A percentile compares a stretch with the other conserved stretches of the same genome.
These are phyloP conservation scores for Drosophila atroscutellata DNA, from an alignment of 2,888 invertebrate species.

Conservation along the genomic window DNA sequence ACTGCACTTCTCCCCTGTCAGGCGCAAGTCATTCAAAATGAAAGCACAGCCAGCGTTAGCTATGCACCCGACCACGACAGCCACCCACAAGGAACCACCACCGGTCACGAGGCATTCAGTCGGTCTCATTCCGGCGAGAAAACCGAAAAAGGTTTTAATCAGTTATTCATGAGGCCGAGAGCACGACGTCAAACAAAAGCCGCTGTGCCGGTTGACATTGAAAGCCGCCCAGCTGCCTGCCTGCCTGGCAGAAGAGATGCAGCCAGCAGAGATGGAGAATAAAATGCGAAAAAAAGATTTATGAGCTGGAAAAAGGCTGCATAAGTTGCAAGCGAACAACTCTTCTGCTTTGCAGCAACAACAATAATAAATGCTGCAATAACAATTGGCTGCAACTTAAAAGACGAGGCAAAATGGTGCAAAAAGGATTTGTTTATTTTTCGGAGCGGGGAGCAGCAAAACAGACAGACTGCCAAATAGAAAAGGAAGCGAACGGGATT, in stretches of 20 bases:
- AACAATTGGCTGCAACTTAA: slow-evolving; percentile 80
- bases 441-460: slow-evolving; percentile 19
- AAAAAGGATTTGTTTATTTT: slow-evolving; percentile 68
- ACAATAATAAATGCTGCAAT: slow-evolving; percentile 52
- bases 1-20: slow-evolving; percentile 50
- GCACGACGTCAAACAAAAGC: slow-evolving; percentile 76
- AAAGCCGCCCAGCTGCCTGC: slow-evolving; percentile 41
- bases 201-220: slow-evolving; percentile 73
- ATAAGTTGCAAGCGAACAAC: slow-evolving; percentile 42
- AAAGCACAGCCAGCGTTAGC: slow-evolving; percentile 57
- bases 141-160: slow-evolving; percentile 76
- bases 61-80: slow-evolving; percentile 1
- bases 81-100: background rate
- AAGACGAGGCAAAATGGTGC: slow-evolving; percentile 38
- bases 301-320: slow-evolving; percentile 74
- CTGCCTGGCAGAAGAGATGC: background rate
- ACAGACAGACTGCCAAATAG: slow-evolving; percentile 48
- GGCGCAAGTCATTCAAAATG: slow-evolving; percentile 70
- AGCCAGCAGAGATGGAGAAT: slow-evolving; percentile 16
- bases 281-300: slow-evolving; percentile 63
- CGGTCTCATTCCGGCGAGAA: slow-evolving; percentile 20
- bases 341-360: slow-evolving; percentile 8
- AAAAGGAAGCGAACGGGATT: slow-evolving; percentile 32
- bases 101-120: slow-evolving; percentile 26
- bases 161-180: slow-evolving; percentile 79